phyloP scores from a whole-genome alignment of 2,888 invertebrate genomes.

The Rotaria sp. region DNA sequence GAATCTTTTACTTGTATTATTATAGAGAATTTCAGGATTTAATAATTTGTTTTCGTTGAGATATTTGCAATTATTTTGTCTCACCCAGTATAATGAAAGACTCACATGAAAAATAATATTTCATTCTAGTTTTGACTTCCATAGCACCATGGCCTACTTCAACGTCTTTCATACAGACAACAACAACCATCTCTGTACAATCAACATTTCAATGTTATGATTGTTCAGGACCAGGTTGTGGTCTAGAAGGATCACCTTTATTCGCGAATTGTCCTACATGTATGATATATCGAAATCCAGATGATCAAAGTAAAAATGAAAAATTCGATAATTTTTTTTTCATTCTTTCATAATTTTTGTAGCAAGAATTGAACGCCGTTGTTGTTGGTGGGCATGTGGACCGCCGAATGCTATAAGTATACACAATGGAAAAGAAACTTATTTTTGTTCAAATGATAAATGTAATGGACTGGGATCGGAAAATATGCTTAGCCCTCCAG shows the following conservation, averaged over 20 bases:
- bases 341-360: background rate
- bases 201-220: background rate
- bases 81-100: too few species aligned
- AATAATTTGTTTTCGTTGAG: too few species aligned
- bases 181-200: background rate
- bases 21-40: too few species aligned
- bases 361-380: background rate
- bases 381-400: background rate
- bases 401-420: background rate
- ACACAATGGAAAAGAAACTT: background rate
- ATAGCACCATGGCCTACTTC: too few species aligned
- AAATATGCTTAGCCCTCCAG: background rate
- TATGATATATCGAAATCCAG: background rate
- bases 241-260: background rate
- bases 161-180: too few species aligned
- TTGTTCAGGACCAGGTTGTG: background rate
- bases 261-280: background rate
- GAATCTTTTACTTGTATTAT: too few species aligned
- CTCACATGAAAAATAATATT: too few species aligned
- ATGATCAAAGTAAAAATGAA: background rate
- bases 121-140: too few species aligned
- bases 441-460: background rate
- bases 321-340: too few species aligned
- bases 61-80: too few species aligned
- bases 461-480: background rate